Percentiles rank a stretch among this genome's conserved stretches.
Conservation (phyloP, 2,797 vertebrate genomes). For the Artibeus lituratus region DNA sequence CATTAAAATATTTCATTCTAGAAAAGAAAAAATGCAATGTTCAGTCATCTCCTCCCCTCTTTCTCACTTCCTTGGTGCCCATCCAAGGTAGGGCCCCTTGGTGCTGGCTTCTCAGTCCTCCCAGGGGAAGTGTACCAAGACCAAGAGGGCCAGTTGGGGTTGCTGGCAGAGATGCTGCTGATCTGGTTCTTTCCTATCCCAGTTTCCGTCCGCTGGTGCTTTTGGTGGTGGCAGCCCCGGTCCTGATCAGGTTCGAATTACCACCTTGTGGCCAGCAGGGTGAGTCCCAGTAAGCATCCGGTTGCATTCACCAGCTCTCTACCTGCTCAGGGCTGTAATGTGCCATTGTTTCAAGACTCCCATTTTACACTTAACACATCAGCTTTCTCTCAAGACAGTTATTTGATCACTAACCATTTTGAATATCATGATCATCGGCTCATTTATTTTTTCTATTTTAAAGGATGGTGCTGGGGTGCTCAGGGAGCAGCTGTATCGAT, state of each 20-base stretch:
- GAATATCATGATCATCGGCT: constrained; percentile 57
- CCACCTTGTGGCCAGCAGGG: fast-evolving
- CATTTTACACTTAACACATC: constrained; percentile 38
- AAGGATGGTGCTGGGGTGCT: constrained; percentile 5
- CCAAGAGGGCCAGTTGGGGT: constrained; percentile 55
- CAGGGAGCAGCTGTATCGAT: constrained; percentile 39
- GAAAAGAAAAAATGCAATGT: not conserved
- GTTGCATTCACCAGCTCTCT: not conserved
- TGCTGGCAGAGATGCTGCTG: constrained; percentile 34
- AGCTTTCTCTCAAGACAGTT: constrained; percentile 53
- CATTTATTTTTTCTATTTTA: constrained; percentile 72
- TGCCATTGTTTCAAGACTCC: not conserved
- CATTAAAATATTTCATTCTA: not conserved
- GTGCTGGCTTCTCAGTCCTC: constrained; percentile 37
- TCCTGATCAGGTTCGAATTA: not conserved
- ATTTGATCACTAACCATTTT: constrained; percentile 63
- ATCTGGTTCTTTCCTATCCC: constrained; percentile 16
- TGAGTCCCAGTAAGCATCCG: not conserved
- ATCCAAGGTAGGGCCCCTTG: constrained; percentile 42
- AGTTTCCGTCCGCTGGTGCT: not conserved
- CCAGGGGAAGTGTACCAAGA: not conserved
- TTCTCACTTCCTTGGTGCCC: not conserved
- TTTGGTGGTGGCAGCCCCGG: not conserved
- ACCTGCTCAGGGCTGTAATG: not conserved
- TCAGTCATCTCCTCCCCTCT: not conserved